These are phyloP conservation scores for Dioctria rufipes DNA, from an alignment of 2,888 invertebrate genomes.

Conservation along the genomic window DNA sequence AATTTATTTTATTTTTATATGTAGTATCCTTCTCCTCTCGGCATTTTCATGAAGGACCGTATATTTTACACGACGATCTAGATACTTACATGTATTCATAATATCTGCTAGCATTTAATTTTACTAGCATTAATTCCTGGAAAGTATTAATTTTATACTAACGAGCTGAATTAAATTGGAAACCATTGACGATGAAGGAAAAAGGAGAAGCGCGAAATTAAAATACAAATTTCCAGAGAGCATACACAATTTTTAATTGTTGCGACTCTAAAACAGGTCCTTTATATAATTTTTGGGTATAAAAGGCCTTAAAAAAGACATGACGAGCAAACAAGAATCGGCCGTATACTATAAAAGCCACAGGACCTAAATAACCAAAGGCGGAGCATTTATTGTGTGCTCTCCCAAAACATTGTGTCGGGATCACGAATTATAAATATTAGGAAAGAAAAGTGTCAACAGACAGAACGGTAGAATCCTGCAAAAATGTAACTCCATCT, in stretches of 20 bases:
- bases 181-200: not conserved
- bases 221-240: not conserved
- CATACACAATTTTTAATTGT: constrained; percentile 14
- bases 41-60: no score
- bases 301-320: constrained; percentile 23
- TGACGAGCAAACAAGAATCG: constrained; percentile 42
- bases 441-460: constrained; percentile 60
- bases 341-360: constrained; percentile 40
- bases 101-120: no score
- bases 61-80: no score
- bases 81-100: no score
- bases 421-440: constrained; percentile 61
- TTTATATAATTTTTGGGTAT: not conserved
- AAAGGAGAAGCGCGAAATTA: not conserved
- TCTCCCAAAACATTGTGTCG: constrained; percentile 58
- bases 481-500: constrained; percentile 56
- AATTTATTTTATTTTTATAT: no score
- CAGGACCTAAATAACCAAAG: constrained; percentile 49
- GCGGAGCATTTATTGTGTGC: constrained; percentile 55
- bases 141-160: constrained; percentile 3
- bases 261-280: not conserved
- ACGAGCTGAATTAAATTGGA: not conserved
- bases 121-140: no score
- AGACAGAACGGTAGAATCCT: constrained; percentile 56
- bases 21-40: no score